These are phyloP conservation scores for Cotesia typhae DNA, from an alignment of 1,140 invertebrate species.

Conservation along the genomic window DNA sequence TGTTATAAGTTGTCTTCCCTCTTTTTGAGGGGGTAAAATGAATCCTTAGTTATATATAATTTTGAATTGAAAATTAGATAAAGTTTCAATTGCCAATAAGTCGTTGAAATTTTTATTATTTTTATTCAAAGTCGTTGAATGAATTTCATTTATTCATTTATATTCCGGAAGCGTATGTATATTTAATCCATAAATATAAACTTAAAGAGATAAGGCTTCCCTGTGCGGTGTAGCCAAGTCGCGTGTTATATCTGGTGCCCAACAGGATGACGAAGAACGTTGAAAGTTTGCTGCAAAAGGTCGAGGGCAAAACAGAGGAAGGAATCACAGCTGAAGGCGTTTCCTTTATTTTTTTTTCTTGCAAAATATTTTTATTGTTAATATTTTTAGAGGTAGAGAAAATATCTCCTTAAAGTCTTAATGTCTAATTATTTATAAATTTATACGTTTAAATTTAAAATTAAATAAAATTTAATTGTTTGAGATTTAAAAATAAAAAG, in stretches of 20 bases:
- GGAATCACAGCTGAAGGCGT: constrained; percentile 47
- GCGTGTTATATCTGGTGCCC: constrained; percentile 4
- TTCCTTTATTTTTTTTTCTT: constrained; percentile 21
- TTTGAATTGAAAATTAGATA: too few relatives aligned
- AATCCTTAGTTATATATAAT: too few relatives aligned
- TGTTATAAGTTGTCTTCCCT: too few relatives aligned
- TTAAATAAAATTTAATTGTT: too few relatives aligned
- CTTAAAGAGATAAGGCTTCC: constrained; percentile 34
- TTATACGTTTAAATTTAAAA: too few relatives aligned
- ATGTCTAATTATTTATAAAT: constrained; percentile 12
- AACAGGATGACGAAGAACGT: constrained; percentile 48
- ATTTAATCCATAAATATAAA: constrained; percentile 30
- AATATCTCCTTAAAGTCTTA: constrained; percentile 14
- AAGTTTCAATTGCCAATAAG: too few relatives aligned
- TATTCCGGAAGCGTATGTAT: constrained; percentile 37
- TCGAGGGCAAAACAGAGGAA: constrained; percentile 25
- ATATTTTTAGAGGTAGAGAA: too few relatives aligned
- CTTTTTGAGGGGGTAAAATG: background rate
- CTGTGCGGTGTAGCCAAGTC: constrained; percentile 23
- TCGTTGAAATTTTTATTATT: too few relatives aligned
- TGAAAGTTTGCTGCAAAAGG: constrained; percentile 34
- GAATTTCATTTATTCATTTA: constrained; percentile 10
- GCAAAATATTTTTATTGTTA: too few relatives aligned
- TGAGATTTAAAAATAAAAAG: too few relatives aligned
- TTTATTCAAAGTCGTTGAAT: constrained; percentile 15